Evolutionary conservation across 2,113 vertebrate species (phyloP).

Genomic region (Perca fluviatilis): DNA sequence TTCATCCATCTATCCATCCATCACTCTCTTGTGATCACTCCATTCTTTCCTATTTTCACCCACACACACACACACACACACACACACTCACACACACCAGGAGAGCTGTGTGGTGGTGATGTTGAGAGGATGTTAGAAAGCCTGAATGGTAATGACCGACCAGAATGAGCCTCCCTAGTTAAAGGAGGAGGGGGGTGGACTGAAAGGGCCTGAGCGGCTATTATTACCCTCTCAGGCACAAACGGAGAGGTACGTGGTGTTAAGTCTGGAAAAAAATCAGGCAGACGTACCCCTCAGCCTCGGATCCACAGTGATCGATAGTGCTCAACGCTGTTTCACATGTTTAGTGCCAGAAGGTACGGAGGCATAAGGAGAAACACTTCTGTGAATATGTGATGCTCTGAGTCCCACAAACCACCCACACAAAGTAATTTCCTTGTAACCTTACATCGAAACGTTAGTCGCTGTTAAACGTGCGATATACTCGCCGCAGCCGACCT

Average conservation of each 20-base stretch:
- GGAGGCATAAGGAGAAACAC: constrained; percentile 30
- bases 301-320: constrained; percentile 71
- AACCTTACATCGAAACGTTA: too few relatives aligned
- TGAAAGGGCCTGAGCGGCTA: constrained; percentile 48
- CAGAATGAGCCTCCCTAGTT: constrained; percentile 55
- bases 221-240: constrained; percentile 71
- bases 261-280: constrained; percentile 34
- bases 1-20: constrained; percentile 37
- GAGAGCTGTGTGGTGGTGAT: constrained; percentile 35
- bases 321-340: constrained; percentile 60
- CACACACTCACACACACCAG: constrained; percentile 13
- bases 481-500: too few relatives aligned
- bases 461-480: too few relatives aligned
- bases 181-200: constrained; percentile 37
- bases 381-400: constrained; percentile 51
- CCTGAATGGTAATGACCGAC: constrained; percentile 60
- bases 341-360: constrained; percentile 61
- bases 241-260: constrained; percentile 57
- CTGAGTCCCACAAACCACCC: constrained; percentile 4
- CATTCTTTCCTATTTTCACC: constrained; percentile 43
- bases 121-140: constrained; percentile 49
- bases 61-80: constrained; percentile 1
- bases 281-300: constrained; percentile 65
- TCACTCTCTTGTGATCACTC: constrained; percentile 43
- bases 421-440: constrained; percentile 53